Conservation (phyloP, 1,140 invertebrate species). For the Nephila pilipes region DNA sequence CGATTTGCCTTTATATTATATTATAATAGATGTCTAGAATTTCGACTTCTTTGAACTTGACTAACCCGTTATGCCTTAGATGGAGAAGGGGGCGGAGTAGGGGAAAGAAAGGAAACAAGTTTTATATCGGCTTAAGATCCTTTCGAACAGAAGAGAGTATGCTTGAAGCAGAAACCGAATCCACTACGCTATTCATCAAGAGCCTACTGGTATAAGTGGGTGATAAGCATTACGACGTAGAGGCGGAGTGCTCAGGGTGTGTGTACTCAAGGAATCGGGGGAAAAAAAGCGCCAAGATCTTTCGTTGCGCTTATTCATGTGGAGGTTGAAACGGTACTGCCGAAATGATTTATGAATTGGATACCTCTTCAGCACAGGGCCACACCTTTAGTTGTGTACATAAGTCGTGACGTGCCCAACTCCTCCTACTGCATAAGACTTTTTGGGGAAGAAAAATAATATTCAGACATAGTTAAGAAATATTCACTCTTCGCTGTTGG, state of each 20-base stretch:
- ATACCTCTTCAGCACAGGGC: conserved; percentile 71
- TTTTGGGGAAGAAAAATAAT: conserved; percentile 12
- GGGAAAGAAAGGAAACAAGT: conserved; percentile 21
- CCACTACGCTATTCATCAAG: conserved; percentile 17
- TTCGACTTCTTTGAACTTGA: neutral
- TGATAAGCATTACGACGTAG: conserved; percentile 46
- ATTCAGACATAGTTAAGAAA: neutral
- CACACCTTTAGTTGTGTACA: conserved; percentile 74
- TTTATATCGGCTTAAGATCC: conserved; percentile 29
- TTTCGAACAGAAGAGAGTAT: neutral
- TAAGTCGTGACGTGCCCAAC: conserved; percentile 67
- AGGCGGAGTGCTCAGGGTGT: conserved; percentile 40
- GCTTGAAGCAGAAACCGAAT: conserved; percentile 21
- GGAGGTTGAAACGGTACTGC: conserved; percentile 25
- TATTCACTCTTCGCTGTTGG: neutral
- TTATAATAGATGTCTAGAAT: neutral
- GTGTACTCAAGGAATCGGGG: neutral
- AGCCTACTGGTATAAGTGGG: conserved; percentile 41
- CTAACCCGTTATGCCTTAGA: conserved; percentile 9
- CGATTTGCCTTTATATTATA: neutral
- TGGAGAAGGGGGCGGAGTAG: neutral
- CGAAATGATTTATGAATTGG: conserved; percentile 67
- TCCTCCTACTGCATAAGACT: conserved; percentile 20
- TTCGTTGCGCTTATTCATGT: conserved; percentile 44
- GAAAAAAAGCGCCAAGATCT: conserved; percentile 6